Percentiles rank a stretch among this genome's conserved stretches.
Conservation (phyloP, 1,140 invertebrate species). For the Palaemon carinicauda region DNA sequence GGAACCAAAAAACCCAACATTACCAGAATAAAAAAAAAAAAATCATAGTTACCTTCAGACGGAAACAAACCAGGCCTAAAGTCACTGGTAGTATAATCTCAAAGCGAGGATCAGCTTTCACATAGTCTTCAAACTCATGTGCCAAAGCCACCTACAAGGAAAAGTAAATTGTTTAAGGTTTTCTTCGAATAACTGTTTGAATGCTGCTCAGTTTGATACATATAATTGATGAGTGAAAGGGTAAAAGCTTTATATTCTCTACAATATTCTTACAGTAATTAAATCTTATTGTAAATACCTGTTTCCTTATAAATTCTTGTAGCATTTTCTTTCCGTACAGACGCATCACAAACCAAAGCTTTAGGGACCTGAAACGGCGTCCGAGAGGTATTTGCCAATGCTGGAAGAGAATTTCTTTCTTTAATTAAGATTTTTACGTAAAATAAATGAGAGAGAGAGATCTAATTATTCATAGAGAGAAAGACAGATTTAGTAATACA, state of each 20-base stretch:
- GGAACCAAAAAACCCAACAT: too few relatives aligned
- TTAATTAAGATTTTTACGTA: background rate
- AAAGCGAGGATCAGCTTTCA: slow-evolving; percentile 80
- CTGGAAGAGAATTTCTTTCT: slow-evolving; percentile 66
- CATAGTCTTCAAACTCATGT: slow-evolving; percentile 81
- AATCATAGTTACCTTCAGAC: slow-evolving; percentile 71
- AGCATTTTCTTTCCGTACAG: slow-evolving; percentile 89
- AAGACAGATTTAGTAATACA: too few relatives aligned
- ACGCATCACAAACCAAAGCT: slow-evolving; percentile 96
- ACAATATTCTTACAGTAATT: too few relatives aligned
- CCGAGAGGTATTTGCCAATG: slow-evolving; percentile 95
- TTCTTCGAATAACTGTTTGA: too few relatives aligned
- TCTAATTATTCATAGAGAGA: too few relatives aligned
- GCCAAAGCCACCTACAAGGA: slow-evolving; percentile 69
- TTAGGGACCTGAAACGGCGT: slow-evolving; percentile 90
- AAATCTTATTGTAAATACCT: too few relatives aligned
- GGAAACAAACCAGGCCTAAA: slow-evolving; percentile 79
- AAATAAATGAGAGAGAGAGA: too few relatives aligned
- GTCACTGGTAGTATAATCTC: slow-evolving; percentile 86
- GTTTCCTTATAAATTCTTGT: slow-evolving; percentile 84
- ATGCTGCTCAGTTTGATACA: too few relatives aligned
- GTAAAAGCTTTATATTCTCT: too few relatives aligned
- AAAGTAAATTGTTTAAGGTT: background rate
- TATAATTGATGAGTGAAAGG: too few relatives aligned
- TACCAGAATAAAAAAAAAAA: too few relatives aligned